phyloP scores from a whole-genome alignment of 2,113 vertebrate genomes.

The Cnemophilus loriae region DNA sequence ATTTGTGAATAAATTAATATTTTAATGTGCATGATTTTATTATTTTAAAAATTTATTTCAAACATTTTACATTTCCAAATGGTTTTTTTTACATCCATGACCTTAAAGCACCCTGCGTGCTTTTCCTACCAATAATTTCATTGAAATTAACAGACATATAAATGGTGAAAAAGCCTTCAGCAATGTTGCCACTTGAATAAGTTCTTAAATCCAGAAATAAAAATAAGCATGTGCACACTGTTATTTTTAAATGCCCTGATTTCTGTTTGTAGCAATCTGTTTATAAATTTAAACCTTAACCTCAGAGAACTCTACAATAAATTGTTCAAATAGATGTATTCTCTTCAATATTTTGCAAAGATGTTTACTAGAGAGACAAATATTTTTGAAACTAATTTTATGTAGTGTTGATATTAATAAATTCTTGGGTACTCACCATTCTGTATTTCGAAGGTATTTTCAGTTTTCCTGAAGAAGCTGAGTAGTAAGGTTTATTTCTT shows the following conservation, averaged over 20 bases:
- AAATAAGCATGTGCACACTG: background rate
- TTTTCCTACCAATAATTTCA: background rate
- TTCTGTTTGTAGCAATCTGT: background rate
- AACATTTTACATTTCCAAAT: background rate
- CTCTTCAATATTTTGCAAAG: background rate
- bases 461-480: background rate
- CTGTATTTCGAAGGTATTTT: background rate
- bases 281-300: background rate
- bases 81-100: background rate
- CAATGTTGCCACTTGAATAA: background rate
- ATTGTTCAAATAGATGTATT: background rate
- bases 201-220: background rate
- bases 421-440: background rate
- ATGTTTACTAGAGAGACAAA: background rate
- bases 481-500: background rate
- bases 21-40: background rate
- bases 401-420: background rate
- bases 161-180: background rate
- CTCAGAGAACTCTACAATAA: background rate
- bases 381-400: background rate
- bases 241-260: background rate
- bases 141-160: background rate
- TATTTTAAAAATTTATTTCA: background rate
- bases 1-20: constrained; percentile 19
- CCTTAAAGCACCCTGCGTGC: background rate